Evolutionary conservation across 2,113 vertebrate species (phyloP).

Genomic region (Peromyscus maniculatus): DNA sequence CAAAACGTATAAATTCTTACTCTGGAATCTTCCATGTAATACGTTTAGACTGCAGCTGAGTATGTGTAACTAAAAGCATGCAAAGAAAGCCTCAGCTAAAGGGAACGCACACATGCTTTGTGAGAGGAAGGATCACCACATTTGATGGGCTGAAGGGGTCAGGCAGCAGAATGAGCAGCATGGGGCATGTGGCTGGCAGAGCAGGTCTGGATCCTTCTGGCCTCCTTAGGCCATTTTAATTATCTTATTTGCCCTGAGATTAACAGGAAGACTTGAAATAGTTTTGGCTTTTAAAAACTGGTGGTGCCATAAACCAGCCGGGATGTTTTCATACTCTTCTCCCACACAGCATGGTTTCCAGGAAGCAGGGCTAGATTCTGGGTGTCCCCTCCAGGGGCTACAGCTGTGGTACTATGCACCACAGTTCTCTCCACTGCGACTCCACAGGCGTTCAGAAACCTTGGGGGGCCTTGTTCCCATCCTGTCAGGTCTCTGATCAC

Average conservation of each 20-base stretch:
- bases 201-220: background rate
- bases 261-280: background rate
- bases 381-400: accelerated
- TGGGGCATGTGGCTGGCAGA: background rate
- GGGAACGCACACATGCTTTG: background rate
- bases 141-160: background rate
- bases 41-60: background rate
- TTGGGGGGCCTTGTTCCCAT: background rate
- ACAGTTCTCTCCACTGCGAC: background rate
- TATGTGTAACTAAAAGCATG: background rate
- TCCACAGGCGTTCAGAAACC: background rate
- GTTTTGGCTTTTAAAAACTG: background rate
- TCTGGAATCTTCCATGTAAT: background rate
- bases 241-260: background rate
- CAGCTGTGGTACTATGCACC: background rate
- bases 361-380: background rate
- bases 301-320: background rate
- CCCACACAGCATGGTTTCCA: background rate
- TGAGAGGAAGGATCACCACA: background rate
- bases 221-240: background rate
- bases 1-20: background rate
- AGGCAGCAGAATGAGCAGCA: background rate
- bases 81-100: background rate
- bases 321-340: background rate
- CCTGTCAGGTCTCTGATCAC: background rate